Percentiles rank a stretch among this genome's conserved stretches.
Evolutionary conservation across 2,888 invertebrate species (phyloP).

Genomic region (Actias luna): DNA sequence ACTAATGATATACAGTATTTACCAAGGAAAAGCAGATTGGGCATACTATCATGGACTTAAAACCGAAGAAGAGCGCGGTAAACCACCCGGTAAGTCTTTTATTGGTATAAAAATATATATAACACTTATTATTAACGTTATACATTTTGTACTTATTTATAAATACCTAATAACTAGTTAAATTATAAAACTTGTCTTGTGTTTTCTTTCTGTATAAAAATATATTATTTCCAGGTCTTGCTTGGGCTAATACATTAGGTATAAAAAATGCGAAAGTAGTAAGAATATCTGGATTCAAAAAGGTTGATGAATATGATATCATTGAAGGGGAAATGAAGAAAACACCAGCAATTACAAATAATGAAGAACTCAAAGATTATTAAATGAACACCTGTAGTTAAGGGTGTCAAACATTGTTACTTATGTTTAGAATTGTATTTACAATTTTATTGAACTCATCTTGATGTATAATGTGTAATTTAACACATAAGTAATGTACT

Average conservation of each 20-base stretch:
- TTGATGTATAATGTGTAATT: too few relatives aligned
- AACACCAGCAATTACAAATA: conserved; percentile 23
- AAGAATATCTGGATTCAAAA: conserved; percentile 75
- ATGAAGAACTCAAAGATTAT: conserved; percentile 29
- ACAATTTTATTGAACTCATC: too few relatives aligned
- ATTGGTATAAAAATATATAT: too few relatives aligned
- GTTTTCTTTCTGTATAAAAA: not conserved
- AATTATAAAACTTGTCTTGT: not conserved
- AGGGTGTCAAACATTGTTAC: too few relatives aligned
- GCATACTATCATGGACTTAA: conserved; percentile 84
- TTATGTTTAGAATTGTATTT: too few relatives aligned
- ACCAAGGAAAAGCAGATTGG: conserved; percentile 85
- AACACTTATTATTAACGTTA: too few relatives aligned
- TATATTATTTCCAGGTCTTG: conserved; percentile 70
- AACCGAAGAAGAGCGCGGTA: conserved; percentile 78
- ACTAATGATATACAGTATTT: conserved; percentile 81
- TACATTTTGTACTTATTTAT: too few relatives aligned
- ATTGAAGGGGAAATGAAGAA: conserved; percentile 57
- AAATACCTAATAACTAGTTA: too few relatives aligned
- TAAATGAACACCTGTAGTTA: not conserved
- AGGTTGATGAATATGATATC: conserved; percentile 74
- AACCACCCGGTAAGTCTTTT: conserved; percentile 78
- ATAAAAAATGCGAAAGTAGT: conserved; percentile 81
- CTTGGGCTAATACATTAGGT: conserved; percentile 81
- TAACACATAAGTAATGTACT: too few relatives aligned